phyloP scores from a whole-genome alignment of 2,113 vertebrate species.

The Nycticryphes semicollaris region DNA sequence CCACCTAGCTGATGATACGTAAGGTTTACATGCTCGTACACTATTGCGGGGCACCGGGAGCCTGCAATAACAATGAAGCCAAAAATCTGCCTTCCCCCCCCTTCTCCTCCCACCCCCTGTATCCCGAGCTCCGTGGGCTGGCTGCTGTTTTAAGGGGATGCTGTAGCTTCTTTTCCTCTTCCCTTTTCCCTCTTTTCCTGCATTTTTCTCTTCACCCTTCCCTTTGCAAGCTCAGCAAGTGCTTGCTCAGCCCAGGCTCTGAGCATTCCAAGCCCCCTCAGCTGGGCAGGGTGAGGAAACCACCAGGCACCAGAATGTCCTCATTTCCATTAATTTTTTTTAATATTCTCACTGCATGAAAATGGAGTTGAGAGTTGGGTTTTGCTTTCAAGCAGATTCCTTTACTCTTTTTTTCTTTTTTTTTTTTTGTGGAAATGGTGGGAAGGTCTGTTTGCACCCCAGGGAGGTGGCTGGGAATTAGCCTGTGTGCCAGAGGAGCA shows the following conservation, averaged over 20 bases:
- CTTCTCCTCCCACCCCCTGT: not conserved
- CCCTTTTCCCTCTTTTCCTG: rapidly evolving
- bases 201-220: not conserved
- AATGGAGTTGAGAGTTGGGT: not conserved
- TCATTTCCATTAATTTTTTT: not conserved
- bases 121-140: slow-evolving; percentile 28
- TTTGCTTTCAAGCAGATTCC: not conserved
- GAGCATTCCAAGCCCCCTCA: not conserved
- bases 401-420: not conserved
- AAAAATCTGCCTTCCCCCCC: slow-evolving; percentile 58
- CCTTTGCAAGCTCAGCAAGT: not conserved
- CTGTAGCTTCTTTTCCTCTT: not conserved
- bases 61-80: slow-evolving; percentile 73
- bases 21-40: slow-evolving; percentile 57
- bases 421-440: rapidly evolving
- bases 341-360: slow-evolving; percentile 11
- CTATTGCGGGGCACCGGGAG: slow-evolving; percentile 42
- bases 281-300: not conserved
- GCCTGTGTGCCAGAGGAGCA: rapidly evolving
- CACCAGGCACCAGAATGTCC: rapidly evolving
- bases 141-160: slow-evolving; percentile 32
- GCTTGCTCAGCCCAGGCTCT: not conserved
- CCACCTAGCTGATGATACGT: slow-evolving; percentile 4
- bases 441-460: not conserved
- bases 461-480: not conserved